These are phyloP conservation scores for Ellobius talpinus DNA, from an alignment of 2,113 vertebrate species.

Conservation along the genomic window DNA sequence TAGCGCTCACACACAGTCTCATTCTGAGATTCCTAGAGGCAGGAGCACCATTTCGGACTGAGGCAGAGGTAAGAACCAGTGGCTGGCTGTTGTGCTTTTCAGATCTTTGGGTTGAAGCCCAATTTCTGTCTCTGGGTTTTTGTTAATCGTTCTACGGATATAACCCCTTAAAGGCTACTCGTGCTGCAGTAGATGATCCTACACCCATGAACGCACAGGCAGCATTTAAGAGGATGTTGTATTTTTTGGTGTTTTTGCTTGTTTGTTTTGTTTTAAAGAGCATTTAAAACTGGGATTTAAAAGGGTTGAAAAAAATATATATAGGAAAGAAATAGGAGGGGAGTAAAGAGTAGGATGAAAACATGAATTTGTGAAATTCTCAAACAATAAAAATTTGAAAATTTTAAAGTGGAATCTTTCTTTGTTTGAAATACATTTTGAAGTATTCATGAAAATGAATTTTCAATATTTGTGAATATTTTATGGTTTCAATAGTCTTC, in stretches of 20 bases:
- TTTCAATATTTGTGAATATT: conserved; percentile 32
- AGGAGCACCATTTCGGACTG: too few species aligned
- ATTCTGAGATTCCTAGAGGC: too few species aligned
- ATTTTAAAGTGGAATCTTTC: conserved; percentile 3
- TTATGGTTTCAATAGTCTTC: conserved; percentile 46
- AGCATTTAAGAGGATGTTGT: not conserved
- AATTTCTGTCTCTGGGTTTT: too few species aligned
- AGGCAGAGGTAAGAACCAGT: too few species aligned
- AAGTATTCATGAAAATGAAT: conserved; percentile 55
- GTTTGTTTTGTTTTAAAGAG: not conserved
- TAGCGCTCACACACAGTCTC: too few species aligned
- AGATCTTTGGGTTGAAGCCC: too few species aligned
- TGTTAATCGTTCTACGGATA: not conserved
- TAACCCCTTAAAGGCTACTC: not conserved
- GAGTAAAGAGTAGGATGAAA: not conserved
- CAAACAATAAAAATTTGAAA: not conserved
- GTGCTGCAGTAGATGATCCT: not conserved
- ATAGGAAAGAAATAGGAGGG: not conserved
- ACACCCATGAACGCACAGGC: not conserved
- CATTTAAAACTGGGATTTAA: not conserved
- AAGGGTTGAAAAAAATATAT: not conserved
- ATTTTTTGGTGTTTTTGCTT: not conserved
- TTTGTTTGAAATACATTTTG: conserved; percentile 16
- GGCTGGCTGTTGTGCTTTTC: too few species aligned
- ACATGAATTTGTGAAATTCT: not conserved